Evolutionary conservation across 53 echinoderm and acorn worm genomes (phyloP), one percentile per base, ranked within the genome.

Genomic region (Patiria pectinifera): DNA sequence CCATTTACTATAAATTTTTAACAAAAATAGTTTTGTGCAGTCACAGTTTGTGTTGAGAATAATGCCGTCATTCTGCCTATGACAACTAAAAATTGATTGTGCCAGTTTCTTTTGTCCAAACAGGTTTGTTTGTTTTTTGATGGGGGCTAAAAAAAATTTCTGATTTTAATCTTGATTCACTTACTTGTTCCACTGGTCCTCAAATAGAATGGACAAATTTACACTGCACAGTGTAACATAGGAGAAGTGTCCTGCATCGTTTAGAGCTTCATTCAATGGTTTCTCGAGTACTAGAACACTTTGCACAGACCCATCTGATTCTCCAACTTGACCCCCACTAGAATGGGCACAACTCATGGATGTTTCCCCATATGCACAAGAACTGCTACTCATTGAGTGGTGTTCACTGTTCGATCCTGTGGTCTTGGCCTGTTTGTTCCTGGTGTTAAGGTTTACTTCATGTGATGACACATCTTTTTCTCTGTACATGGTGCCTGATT

Each of bases 191-290:
- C 92, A 95, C 24, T 92, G 88, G 24, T 94, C 93, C 18, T 94
- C 94, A 86, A 83, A 95, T 48, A 95, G 85, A 19, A 92, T 14
- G 15, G 89, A 84, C 35, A 94, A 69, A 70, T 82, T 89, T 69
- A 92, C 79, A 35, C 94, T 83, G 84, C 89, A 90, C 12, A 92
- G 23, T 6, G 93, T 83, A 25, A 89, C 89, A 69, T 96, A 97
- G 35, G 96, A 83, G 78, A 97, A 96, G 70, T 87, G 95, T 35
- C 92, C 96, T 10, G 95, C 97, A 91, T 97, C 97, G 62, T 91
- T 95, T 16, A 97, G 91, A 11, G 76, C 72, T 76, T 97, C 97
- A 59, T 76, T 81, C 78, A 97, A 79, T 0, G 96, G 94, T 83
- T 95, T 95, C 61, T 89, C 89, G 12, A 72, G 63, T n/a, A 80